Conservation (phyloP, 2,113 vertebrate species). For the Heteronetta atricapilla region DNA sequence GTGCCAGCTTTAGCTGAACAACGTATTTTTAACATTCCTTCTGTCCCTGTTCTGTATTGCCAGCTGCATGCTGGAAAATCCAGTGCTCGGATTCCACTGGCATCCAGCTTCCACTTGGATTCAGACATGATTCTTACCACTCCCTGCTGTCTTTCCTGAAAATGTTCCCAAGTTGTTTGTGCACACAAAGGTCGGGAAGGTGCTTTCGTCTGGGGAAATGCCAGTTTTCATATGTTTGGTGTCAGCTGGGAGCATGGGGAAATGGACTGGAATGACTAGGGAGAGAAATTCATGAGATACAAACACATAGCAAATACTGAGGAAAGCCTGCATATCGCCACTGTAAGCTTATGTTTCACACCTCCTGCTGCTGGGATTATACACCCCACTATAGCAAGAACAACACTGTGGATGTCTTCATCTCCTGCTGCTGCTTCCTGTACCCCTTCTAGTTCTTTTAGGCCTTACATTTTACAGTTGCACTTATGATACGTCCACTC, state of each 20-base stretch:
- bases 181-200: neutral
- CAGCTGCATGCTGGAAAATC: slow-evolving; percentile 16
- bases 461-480: neutral
- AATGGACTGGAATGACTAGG: neutral
- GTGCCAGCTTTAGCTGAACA: neutral
- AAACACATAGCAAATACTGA: neutral
- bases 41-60: neutral
- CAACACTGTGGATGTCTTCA: neutral
- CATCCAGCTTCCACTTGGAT: neutral
- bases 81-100: neutral
- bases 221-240: neutral
- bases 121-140: neutral
- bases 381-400: neutral
- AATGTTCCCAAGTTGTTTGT: neutral
- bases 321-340: neutral
- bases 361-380: neutral
- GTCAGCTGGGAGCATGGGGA: neutral
- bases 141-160: neutral
- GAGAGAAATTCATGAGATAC: neutral
- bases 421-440: neutral
- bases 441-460: neutral
- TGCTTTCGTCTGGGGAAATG: neutral
- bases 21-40: slow-evolving; percentile 29
- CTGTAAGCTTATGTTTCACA: neutral
- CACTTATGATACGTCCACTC: neutral